Evolutionary conservation across 2,797 vertebrate species (phyloP), one percentile per base, ranked within the genome.

Genomic region (Lateolabrax maculatus): DNA sequence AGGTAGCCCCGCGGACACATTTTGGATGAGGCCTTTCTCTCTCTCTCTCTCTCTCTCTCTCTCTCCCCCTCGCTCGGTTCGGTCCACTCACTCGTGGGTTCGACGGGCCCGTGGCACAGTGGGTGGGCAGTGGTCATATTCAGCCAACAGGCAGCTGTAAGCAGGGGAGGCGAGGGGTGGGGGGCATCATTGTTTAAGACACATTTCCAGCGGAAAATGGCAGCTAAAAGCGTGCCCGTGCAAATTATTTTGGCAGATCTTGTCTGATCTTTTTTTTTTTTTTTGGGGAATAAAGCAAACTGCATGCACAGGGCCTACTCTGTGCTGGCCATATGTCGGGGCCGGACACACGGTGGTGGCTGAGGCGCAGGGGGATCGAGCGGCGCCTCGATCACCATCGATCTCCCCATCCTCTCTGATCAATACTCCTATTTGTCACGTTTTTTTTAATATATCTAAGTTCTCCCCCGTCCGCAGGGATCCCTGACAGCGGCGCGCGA

Each of bases 51-150:
- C n/a, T n/a, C n/a, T n/a, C n/a, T n/a, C n/a, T n/a, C n/a, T n/a
- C n/a, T n/a, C n/a, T n/a, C n/a, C n/a, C n/a, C n/a, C 62, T 48
- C 34, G 74, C 69, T 80, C 64, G 77, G 63, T 83, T 70, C 15
- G 25, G 72, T 89, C 67, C 83, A 87, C n/a, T n/a, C 84, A 85
- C 87, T 90, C 86, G 89, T 87, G 48, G 76, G 73, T 85, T 83
- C 83, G 78, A 75, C 83, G 75, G 83, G 84, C 90, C 86, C 63
- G 87, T 84, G 83, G 60, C 77, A 77, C 27, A 63, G 63, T 60
- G 75, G 75, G 77, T 86, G 87, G 85, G 67, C 85, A 82, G 76
- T 77, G 83, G 81, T 85, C 83, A 31, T 27, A 48, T 79, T 61
- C 48, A 84, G 60, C 34, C 84, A 84, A 81, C 87, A 75, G 77